Evolutionary conservation across 2,797 vertebrate genomes (phyloP).

Genomic region (Onychomys arenicola): DNA sequence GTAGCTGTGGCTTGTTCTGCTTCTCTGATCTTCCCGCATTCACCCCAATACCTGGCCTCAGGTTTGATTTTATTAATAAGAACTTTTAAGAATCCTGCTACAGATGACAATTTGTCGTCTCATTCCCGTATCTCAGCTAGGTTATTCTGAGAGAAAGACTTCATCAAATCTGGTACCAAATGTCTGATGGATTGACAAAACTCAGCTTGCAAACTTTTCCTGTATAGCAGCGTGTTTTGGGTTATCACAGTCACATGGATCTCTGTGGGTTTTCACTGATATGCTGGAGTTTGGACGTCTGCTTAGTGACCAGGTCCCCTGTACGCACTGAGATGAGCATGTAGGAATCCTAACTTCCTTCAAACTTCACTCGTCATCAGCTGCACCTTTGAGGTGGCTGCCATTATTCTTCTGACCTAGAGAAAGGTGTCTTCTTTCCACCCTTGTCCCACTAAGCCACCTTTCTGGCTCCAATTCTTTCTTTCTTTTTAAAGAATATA

Average conservation of each 20-base stretch:
- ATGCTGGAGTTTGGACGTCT: neutral
- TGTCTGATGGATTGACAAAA: neutral
- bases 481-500: neutral
- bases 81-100: no score
- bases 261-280: constrained; percentile 15
- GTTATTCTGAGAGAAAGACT: neutral
- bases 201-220: neutral
- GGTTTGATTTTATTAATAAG: no score
- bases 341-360: neutral
- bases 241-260: neutral
- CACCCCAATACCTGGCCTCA: no score
- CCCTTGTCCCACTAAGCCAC: neutral
- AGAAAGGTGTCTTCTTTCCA: neutral
- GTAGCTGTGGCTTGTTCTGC: no score
- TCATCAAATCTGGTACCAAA: neutral
- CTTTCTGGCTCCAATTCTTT: neutral
- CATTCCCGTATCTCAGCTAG: neutral
- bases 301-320: neutral
- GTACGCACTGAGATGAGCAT: neutral
- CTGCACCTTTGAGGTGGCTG: neutral
- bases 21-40: no score
- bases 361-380: neutral
- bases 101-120: neutral
- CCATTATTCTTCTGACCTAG: neutral
- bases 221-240: neutral